Percentiles rank a stretch among this genome's conserved stretches.
These are phyloP conservation scores for Poicephalus gulielmi DNA, from an alignment of 2,113 vertebrate species.

Conservation along the genomic window DNA sequence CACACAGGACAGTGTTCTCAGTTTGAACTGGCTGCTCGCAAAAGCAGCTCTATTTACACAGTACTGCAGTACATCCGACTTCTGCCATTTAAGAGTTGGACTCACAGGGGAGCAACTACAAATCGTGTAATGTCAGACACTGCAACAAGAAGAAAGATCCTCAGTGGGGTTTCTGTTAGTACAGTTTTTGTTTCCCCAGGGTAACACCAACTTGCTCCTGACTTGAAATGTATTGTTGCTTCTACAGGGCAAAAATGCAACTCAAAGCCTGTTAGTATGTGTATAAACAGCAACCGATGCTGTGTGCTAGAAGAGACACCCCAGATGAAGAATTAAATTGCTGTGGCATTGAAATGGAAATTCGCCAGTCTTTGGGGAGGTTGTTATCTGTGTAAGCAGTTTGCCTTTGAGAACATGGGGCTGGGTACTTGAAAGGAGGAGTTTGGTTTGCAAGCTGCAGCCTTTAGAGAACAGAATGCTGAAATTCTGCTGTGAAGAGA, in stretches of 20 bases:
- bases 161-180: background rate
- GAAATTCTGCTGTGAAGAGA: background rate
- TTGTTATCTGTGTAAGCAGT: background rate
- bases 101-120: background rate
- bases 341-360: background rate
- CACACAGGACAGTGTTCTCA: background rate
- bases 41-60: background rate
- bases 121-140: background rate
- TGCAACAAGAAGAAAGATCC: background rate
- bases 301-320: background rate
- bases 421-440: background rate
- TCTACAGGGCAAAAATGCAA: background rate
- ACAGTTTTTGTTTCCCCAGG: background rate
- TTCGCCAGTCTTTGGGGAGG: background rate
- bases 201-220: background rate
- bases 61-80: background rate
- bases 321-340: background rate
- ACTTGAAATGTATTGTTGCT: background rate
- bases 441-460: background rate
- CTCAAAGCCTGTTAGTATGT: background rate
- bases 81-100: background rate
- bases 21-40: background rate
- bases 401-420: background rate
- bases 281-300: background rate
- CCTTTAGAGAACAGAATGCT: background rate